Evolutionary conservation across 2,113 vertebrate genomes (phyloP).

Genomic region (Cariama cristata): DNA sequence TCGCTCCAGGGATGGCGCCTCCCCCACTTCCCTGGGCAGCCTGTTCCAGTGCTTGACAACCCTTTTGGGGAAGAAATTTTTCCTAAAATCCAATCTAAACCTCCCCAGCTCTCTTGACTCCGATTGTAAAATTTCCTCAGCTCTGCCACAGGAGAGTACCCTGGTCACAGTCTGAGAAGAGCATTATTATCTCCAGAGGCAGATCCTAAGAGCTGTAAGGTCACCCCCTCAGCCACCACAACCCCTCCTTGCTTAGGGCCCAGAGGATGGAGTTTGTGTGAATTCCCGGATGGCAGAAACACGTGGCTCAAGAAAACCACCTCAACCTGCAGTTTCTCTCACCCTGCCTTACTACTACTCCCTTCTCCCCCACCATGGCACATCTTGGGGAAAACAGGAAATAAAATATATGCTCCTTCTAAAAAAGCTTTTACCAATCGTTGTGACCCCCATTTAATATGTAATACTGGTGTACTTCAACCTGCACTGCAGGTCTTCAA

Average conservation of each 20-base stretch:
- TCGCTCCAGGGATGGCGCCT: no score
- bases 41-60: no score
- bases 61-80: no score
- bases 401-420: not conserved
- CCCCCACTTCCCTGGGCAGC: no score
- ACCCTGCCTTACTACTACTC: not conserved
- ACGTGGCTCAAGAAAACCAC: fast-evolving
- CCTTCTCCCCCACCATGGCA: not conserved
- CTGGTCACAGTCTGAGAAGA: not conserved
- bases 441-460: no score
- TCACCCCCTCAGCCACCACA: not conserved
- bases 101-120: not conserved
- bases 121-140: not conserved
- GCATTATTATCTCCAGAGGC: not conserved
- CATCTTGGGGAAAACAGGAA: not conserved
- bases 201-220: not conserved
- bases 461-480: no score
- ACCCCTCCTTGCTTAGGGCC: not conserved
- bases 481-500: not conserved
- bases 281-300: not conserved
- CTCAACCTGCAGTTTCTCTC: not conserved
- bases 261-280: no score
- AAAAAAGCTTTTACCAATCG: not conserved
- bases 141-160: not conserved
- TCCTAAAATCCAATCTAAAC: no score